Conservation (phyloP, 2,113 vertebrate species). For the Zosterops pallidus region DNA sequence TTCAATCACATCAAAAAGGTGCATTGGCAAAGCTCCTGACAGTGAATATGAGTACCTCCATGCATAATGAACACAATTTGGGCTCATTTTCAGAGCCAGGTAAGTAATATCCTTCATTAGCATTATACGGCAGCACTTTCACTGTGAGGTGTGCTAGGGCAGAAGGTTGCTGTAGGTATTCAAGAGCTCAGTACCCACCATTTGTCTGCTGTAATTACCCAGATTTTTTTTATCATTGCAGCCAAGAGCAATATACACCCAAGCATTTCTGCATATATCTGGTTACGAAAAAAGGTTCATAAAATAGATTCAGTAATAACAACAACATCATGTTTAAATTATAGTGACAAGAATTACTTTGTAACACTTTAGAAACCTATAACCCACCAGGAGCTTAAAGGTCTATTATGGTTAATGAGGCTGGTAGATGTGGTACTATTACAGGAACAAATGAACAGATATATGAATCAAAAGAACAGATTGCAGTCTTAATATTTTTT, state of each 20-base stretch:
- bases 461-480: slow-evolving; percentile 48
- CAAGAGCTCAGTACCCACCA: not conserved
- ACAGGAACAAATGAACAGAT: slow-evolving; percentile 24
- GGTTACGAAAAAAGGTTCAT: not conserved
- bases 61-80: not conserved
- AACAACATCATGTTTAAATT: slow-evolving; percentile 66
- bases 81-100: not conserved
- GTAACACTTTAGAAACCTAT: slow-evolving; percentile 57
- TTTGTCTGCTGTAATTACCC: slow-evolving; percentile 48
- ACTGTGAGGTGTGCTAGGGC: slow-evolving; percentile 4
- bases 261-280: slow-evolving; percentile 12
- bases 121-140: not conserved
- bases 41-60: not conserved
- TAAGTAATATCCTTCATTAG: slow-evolving; percentile 11
- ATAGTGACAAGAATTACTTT: slow-evolving; percentile 63
- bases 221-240: slow-evolving; percentile 20
- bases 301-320: slow-evolving; percentile 57
- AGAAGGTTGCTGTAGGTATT: not conserved
- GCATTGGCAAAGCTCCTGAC: not conserved
- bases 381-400: slow-evolving; percentile 63
- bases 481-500: slow-evolving; percentile 39
- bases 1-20: not conserved
- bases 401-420: slow-evolving; percentile 69
- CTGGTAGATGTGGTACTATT: slow-evolving; percentile 9
- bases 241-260: slow-evolving; percentile 11